Conservation (phyloP, 2,888 invertebrate species). For the Calameuta idolon region DNA sequence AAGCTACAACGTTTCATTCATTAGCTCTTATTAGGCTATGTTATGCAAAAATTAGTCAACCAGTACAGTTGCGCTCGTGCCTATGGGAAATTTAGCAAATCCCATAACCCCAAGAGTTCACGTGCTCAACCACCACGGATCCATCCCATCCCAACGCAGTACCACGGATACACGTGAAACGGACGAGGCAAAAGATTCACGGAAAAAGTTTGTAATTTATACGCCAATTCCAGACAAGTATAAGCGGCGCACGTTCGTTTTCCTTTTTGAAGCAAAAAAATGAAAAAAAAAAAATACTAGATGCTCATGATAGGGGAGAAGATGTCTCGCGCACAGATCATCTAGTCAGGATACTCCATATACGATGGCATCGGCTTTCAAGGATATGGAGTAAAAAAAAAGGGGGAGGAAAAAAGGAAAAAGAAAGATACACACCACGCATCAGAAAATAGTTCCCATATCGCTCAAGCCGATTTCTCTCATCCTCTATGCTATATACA, state of each 20-base stretch:
- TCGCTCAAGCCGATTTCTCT: background rate
- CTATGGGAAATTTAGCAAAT: constrained; percentile 46
- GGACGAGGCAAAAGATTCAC: background rate
- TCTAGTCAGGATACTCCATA: background rate
- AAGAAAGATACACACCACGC: background rate
- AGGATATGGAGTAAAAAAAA: background rate
- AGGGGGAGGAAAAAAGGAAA: background rate
- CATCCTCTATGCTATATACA: background rate
- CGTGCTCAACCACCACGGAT: constrained; percentile 8
- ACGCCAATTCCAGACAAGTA: background rate
- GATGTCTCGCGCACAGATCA: background rate
- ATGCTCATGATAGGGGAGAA: background rate
- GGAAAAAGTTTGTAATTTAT: background rate
- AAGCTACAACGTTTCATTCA: constrained; percentile 50
- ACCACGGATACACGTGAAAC: background rate
- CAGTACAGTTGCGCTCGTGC: constrained; percentile 24
- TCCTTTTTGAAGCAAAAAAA: background rate
- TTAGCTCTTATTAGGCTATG: constrained; percentile 58
- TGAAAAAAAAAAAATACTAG: background rate
- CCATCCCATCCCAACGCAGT: background rate
- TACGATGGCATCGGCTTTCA: background rate
- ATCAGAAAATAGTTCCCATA: background rate
- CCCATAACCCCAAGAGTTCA: constrained; percentile 8
- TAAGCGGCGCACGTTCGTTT: background rate
- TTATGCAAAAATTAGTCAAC: constrained; percentile 59